These are phyloP conservation scores for Ageneiosus marmoratus DNA, from an alignment of 2,113 vertebrate species.

Conservation along the genomic window DNA sequence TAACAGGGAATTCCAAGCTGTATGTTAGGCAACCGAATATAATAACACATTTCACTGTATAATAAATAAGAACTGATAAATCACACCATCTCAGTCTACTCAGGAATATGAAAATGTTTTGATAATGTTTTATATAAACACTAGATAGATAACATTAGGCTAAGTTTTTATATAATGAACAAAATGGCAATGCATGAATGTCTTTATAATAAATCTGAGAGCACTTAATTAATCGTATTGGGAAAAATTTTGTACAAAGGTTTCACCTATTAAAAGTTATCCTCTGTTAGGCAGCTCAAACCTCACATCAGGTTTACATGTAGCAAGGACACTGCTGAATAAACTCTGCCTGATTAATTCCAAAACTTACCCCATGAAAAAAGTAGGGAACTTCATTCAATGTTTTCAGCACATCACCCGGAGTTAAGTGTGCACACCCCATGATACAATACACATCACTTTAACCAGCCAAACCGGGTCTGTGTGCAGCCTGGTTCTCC, in stretches of 20 bases:
- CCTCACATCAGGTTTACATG: background rate
- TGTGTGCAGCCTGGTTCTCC: background rate
- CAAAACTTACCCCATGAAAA: background rate
- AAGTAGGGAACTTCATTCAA: background rate
- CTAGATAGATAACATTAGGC: background rate
- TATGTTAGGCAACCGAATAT: background rate
- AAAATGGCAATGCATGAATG: background rate
- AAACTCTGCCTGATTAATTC: background rate
- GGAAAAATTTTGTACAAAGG: background rate
- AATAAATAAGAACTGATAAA: background rate
- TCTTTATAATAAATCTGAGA: background rate
- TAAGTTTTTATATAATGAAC: background rate
- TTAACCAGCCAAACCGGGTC: background rate
- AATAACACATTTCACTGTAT: background rate
- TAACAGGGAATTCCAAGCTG: background rate
- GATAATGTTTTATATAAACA: background rate
- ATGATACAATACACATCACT: background rate
- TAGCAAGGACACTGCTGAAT: background rate
- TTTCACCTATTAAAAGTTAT: background rate
- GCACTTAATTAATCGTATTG: background rate
- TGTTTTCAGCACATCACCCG: background rate
- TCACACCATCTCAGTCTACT: background rate
- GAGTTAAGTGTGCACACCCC: background rate
- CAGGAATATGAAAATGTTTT: background rate
- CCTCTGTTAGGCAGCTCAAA: background rate